Evolutionary conservation across 2,888 invertebrate genomes (phyloP).

Genomic region (Tenodera sinensis): DNA sequence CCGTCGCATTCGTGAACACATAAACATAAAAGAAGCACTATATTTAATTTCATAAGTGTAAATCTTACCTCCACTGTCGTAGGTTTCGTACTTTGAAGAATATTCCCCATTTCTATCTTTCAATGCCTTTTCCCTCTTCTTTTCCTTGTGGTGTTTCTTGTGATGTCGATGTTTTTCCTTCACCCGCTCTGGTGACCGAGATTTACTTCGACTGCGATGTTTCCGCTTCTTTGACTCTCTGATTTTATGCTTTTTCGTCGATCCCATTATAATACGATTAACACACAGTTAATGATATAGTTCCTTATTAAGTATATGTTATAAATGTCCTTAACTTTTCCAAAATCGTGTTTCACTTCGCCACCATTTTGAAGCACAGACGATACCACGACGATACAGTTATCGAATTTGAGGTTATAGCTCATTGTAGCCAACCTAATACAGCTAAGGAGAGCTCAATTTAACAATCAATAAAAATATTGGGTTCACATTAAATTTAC

Average conservation of each 20-base stretch:
- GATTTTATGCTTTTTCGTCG: slow-evolving; percentile 64
- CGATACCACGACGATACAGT: not conserved
- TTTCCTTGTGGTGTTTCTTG: slow-evolving; percentile 45
- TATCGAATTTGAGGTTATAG: not conserved
- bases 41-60: not conserved
- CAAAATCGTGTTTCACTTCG: not conserved
- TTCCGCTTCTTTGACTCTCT: slow-evolving; percentile 65
- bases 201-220: slow-evolving; percentile 46
- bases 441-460: too few relatives aligned
- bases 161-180: slow-evolving; percentile 45
- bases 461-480: too few relatives aligned
- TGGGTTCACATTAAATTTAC: too few relatives aligned
- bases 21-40: not conserved
- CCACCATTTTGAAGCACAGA: not conserved
- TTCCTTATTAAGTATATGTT: not conserved
- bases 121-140: slow-evolving; percentile 40
- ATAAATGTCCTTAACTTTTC: not conserved
- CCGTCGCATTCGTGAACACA: too few relatives aligned
- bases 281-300: not conserved
- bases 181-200: slow-evolving; percentile 27
- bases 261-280: slow-evolving; percentile 53
- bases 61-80: slow-evolving; percentile 45
- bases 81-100: slow-evolving; percentile 13
- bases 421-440: not conserved
- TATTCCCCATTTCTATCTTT: slow-evolving; percentile 26